Percentiles rank a stretch among this genome's conserved stretches.
Conservation (phyloP, 1,140 invertebrate genomes). For the Drusus annulatus region DNA sequence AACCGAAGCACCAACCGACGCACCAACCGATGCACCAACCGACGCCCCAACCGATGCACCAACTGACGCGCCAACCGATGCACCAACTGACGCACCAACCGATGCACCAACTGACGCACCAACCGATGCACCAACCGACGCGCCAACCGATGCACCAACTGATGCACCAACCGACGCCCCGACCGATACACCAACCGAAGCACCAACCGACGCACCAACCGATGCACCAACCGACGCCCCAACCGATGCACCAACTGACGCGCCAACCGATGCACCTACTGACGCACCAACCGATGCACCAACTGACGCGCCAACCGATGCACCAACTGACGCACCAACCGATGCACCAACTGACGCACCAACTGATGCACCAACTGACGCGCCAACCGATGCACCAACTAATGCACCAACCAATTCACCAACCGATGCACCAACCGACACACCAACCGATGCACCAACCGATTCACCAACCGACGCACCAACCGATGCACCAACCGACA, state of each 20-base stretch:
- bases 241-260: slow-evolving; percentile 3
- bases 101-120: neutral
- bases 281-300: neutral
- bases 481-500: slow-evolving; percentile 1
- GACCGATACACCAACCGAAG: no score
- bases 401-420: slow-evolving; percentile 14
- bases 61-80: no score
- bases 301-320: neutral
- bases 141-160: slow-evolving; percentile 14
- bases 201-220: slow-evolving; percentile 9
- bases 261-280: neutral
- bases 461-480: neutral
- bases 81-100: neutral
- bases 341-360: no score
- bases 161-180: no score
- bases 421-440: slow-evolving; percentile 23
- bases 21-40: neutral
- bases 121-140: neutral
- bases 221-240: neutral
- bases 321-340: no score
- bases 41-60: no score
- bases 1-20: neutral
- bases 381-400: slow-evolving; percentile 21
- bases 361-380: no score
- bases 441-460: slow-evolving; percentile 25